phyloP scores from a whole-genome alignment of 23 tunicate genomes.

The Corella eumyota region DNA sequence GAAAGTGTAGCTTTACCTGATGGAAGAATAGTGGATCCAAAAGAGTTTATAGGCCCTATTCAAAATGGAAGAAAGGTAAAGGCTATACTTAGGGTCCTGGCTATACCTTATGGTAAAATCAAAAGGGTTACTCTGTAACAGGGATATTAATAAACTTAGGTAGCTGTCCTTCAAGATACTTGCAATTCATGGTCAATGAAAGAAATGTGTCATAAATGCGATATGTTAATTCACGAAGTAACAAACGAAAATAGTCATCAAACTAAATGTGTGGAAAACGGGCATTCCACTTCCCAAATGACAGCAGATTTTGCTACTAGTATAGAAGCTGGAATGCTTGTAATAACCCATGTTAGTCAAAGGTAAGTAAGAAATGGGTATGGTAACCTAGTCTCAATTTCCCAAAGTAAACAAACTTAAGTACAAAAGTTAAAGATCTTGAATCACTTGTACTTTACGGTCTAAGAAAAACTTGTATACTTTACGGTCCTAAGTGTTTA shows the following conservation, averaged over 20 bases:
- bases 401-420: no score
- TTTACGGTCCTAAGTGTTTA: no score
- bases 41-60: slow-evolving; percentile 64
- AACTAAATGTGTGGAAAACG: slow-evolving; percentile 49
- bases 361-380: slow-evolving; percentile 16
- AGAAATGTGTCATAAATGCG: slow-evolving; percentile 53
- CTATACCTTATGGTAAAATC: no score
- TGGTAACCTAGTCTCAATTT: no score
- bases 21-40: slow-evolving; percentile 52
- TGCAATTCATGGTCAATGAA: slow-evolving; percentile 69
- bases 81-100: background rate
- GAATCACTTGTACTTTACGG: no score
- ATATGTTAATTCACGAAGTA: slow-evolving; percentile 77
- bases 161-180: slow-evolving; percentile 87
- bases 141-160: no score
- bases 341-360: slow-evolving; percentile 83
- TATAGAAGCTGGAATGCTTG: slow-evolving; percentile 23
- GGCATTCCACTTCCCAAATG: slow-evolving; percentile 89
- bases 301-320: slow-evolving; percentile 60
- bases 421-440: no score
- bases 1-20: slow-evolving; percentile 47
- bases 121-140: no score
- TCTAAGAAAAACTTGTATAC: no score
- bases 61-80: slow-evolving; percentile 72
- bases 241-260: slow-evolving; percentile 52